phyloP scores from a whole-genome alignment of 2,797 vertebrate genomes.

The Lacerta agilis region DNA sequence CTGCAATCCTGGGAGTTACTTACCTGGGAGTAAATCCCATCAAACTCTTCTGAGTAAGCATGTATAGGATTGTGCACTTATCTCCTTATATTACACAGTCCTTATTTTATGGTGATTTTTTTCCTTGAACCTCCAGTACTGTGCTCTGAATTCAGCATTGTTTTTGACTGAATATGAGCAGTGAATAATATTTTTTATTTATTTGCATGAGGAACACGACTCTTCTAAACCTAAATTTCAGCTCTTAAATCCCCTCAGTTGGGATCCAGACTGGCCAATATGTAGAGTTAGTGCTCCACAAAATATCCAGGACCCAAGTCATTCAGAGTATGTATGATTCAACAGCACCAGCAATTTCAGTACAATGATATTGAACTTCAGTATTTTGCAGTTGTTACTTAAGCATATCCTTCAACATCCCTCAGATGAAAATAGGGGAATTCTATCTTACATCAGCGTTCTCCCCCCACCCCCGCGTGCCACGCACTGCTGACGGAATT shows the following conservation, averaged over 20 bases:
- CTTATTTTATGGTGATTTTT: neutral
- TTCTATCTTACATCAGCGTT: too few relatives aligned
- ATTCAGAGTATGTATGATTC: neutral
- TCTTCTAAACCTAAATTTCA: neutral
- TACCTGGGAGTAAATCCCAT: too few relatives aligned
- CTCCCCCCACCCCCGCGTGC: too few relatives aligned
- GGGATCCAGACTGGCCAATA: too few relatives aligned
- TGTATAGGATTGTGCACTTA: neutral
- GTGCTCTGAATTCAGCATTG: neutral
- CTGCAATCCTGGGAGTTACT: neutral
- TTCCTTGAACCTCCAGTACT: neutral
- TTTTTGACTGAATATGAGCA: neutral
- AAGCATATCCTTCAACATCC: neutral
- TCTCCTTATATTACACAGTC: neutral
- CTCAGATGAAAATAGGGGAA: too few relatives aligned
- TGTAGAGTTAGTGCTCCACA: too few relatives aligned
- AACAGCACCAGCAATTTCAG: neutral
- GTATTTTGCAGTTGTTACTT: neutral
- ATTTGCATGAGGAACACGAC: neutral
- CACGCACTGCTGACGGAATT: too few relatives aligned
- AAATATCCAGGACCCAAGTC: too few relatives aligned
- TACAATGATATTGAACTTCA: too few relatives aligned
- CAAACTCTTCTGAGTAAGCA: neutral
- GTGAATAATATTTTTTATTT: neutral
- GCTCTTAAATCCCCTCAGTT: neutral